These are phyloP conservation scores for Heliothis subflexa DNA, from an alignment of 1,140 invertebrate species.

Conservation along the genomic window DNA sequence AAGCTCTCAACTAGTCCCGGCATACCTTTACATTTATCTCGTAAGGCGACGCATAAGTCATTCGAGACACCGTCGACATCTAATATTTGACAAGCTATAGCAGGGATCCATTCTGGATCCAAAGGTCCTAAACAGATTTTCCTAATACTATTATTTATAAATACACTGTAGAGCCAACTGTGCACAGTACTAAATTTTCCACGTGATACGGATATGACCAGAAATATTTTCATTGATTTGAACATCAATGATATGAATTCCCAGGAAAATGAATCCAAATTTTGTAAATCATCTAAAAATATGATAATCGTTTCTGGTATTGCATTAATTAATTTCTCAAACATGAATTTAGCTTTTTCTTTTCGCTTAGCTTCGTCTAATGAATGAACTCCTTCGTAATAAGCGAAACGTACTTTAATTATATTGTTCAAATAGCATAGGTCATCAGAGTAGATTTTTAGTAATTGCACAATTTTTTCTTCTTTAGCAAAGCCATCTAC, in stretches of 20 bases:
- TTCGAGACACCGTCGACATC: constrained; percentile 78
- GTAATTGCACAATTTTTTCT: constrained; percentile 74
- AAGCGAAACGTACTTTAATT: constrained; percentile 80
- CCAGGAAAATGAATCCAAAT: constrained; percentile 77
- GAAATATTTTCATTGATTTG: constrained; percentile 67
- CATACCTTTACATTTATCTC: constrained; percentile 77
- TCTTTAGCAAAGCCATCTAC: constrained; percentile 75
- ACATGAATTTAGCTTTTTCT: constrained; percentile 73
- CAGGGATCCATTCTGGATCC: constrained; percentile 66
- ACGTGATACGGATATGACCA: constrained; percentile 68
- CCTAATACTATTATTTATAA: constrained; percentile 70
- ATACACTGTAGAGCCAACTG: constrained; percentile 74
- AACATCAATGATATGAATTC: constrained; percentile 75
- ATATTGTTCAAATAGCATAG: constrained; percentile 80
- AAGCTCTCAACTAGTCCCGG: constrained; percentile 82
- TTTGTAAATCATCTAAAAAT: constrained; percentile 80
- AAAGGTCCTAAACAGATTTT: constrained; percentile 75
- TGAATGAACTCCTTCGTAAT: constrained; percentile 68
- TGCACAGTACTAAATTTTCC: constrained; percentile 72
- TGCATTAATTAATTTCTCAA: constrained; percentile 68
- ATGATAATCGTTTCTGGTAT: constrained; percentile 65
- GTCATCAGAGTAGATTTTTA: constrained; percentile 74
- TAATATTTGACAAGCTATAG: constrained; percentile 83
- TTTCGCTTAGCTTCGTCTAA: constrained; percentile 66
- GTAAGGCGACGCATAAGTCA: constrained; percentile 77